Base-by-base conservation (phyloP, 2,113 vertebrate species). In the Ptychochromis oligacanthus region DNA sequence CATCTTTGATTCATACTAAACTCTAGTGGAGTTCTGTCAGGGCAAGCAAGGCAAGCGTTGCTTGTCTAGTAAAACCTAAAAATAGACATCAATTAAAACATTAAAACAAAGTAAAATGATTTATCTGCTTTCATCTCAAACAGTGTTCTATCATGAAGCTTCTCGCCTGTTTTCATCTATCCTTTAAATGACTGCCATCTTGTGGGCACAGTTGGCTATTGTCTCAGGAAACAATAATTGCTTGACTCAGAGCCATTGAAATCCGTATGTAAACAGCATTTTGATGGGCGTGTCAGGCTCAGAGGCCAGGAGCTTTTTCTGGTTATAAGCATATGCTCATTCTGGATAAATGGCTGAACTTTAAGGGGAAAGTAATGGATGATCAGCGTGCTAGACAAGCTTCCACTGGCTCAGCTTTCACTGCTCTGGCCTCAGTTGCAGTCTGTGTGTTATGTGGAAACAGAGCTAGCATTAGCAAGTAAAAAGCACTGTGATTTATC, bases 261-360 rank as follows among this genome's bases (percentile, higher is more conserved):
- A n/a, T n/a, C n/a, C n/a, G n/a, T n/a, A n/a, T 24, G 20, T 65
- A n/a, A 12, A 65, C 43, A 65, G n/a, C 31, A 65, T 43, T 65
- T 43, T 43, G n/a, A 40, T 43, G 40, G 24, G 57, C n/a, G n/a
- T n/a, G n/a, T n/a, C n/a, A n/a, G n/a, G n/a, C n/a, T n/a, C n/a
- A n/a, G n/a, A n/a, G n/a, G n/a, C n/a, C n/a, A n/a, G n/a, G n/a
- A n/a, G n/a, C n/a, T n/a, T n/a, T 36, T 36, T 36, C 36, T 36
- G 36, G 36, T 36, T 5, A 36, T 36, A 7, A 7, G 36, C 36
- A 4, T 7, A 7, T 43, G 36, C 2, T 0, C 36, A 1, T 36
- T 65, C 36, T 36, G 43, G n/a, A 6, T 43, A 36, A 17, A 13
- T 36, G 3, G 5, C 31, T 34, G 31, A 5, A 4, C 31, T 34